Evolutionary conservation across 2,797 vertebrate species (phyloP).

Genomic region (Cirrhinus molitorella): DNA sequence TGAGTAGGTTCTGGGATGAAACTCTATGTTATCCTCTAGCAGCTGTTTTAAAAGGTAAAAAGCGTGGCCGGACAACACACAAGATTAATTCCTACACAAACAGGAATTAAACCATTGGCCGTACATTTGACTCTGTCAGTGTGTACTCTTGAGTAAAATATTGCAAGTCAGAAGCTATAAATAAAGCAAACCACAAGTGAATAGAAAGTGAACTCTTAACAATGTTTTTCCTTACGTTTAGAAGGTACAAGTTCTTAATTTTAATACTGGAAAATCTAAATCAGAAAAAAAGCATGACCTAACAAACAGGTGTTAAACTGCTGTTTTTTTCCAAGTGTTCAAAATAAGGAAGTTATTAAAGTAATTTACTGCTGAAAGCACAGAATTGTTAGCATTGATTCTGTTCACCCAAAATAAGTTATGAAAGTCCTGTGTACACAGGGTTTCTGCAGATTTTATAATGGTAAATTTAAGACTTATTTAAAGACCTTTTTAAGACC

Average conservation of each 20-base stretch:
- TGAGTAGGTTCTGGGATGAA: neutral
- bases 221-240: neutral
- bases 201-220: neutral
- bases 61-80: neutral
- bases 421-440: neutral
- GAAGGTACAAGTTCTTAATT: no score
- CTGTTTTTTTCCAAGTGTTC: neutral
- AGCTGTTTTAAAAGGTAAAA: neutral
- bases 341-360: neutral
- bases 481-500: no score
- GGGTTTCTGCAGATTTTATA: neutral
- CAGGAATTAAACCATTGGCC: neutral
- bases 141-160: neutral
- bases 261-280: neutral
- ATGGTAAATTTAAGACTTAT: neutral
- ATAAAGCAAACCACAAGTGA: neutral
- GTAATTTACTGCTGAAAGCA: neutral
- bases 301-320: neutral
- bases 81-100: neutral
- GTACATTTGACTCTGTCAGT: neutral
- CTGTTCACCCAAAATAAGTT: neutral
- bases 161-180: neutral
- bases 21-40: neutral
- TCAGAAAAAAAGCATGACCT: neutral
- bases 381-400: neutral